phyloP scores from a whole-genome alignment of 2,888 invertebrate genomes.

The Tachina lurida region DNA sequence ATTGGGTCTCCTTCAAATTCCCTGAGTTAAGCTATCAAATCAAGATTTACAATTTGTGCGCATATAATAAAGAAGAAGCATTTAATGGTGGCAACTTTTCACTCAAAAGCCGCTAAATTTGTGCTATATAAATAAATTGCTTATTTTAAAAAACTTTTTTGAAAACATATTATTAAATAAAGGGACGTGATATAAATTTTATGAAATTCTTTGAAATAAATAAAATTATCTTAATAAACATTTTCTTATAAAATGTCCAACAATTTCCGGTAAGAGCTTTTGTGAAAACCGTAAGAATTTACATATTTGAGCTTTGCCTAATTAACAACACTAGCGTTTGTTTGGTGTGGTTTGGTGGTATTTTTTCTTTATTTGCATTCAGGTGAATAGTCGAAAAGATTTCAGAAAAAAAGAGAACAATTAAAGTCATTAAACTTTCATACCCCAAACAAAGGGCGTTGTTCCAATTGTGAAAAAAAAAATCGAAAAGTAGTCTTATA shows the following conservation, averaged over 20 bases:
- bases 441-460: constrained; percentile 67
- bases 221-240: neutral
- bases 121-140: neutral
- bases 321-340: constrained; percentile 60
- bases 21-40: neutral
- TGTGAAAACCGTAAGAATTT: neutral
- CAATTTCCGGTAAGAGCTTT: neutral
- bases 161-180: too few species aligned
- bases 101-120: neutral
- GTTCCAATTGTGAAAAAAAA: constrained; percentile 25
- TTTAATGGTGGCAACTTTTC: neutral
- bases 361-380: constrained; percentile 60
- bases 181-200: too few species aligned
- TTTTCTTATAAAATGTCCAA: neutral
- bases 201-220: neutral
- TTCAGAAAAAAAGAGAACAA: constrained; percentile 64
- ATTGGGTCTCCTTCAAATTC: neutral
- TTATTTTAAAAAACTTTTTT: neutral
- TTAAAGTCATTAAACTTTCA: constrained; percentile 61
- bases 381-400: constrained; percentile 63
- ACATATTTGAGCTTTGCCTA: neutral
- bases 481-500: neutral
- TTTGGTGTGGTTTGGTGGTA: constrained; percentile 62
- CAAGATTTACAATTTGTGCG: neutral
- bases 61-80: neutral